Conservation (phyloP, 2,797 vertebrate species). For the Argyrosomus regius region DNA sequence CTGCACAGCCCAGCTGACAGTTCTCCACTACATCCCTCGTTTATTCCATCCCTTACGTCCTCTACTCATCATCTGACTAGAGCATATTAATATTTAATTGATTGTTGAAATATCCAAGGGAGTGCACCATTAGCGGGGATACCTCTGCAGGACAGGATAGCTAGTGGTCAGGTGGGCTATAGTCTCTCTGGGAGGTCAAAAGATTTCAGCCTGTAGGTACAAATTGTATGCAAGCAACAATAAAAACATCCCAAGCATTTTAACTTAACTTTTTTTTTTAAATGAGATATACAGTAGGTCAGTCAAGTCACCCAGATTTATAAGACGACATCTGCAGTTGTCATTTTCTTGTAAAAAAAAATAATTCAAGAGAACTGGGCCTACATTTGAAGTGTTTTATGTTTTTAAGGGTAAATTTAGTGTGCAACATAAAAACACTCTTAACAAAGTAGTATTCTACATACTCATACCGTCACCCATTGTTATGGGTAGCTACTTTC, state of each 20-base stretch:
- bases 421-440: not conserved
- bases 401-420: not conserved
- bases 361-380: not conserved
- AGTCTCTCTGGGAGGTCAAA: conserved; percentile 39
- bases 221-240: not conserved
- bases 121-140: conserved; percentile 83
- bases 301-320: conserved; percentile 11
- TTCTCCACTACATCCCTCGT: conserved; percentile 16
- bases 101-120: conserved; percentile 94
- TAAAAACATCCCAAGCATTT: not conserved
- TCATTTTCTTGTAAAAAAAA: conserved; percentile 29
- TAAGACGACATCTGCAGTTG: not conserved
- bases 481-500: conserved; percentile 1
- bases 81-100: conserved; percentile 93
- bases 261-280: not conserved
- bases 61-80: conserved; percentile 85
- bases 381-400: not conserved
- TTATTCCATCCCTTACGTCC: conserved; percentile 70
- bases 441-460: not conserved
- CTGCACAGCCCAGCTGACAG: not conserved
- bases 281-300: not conserved
- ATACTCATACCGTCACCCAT: not conserved
- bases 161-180: conserved; percentile 23
- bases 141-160: conserved; percentile 59
- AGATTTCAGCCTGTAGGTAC: conserved; percentile 8